These are phyloP conservation scores for Teinopalpus imperialis DNA, from an alignment of 2,888 invertebrate genomes.

Conservation along the genomic window DNA sequence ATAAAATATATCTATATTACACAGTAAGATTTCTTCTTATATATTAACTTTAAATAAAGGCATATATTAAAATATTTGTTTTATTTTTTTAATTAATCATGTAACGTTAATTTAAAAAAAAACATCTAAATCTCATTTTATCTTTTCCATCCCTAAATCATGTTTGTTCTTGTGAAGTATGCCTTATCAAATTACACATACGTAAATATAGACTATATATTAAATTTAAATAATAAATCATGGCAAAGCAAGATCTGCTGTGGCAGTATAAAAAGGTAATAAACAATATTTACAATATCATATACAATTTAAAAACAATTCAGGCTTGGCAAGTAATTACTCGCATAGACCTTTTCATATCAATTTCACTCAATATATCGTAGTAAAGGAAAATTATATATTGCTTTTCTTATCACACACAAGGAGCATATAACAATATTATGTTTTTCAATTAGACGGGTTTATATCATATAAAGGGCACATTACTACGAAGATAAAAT, in stretches of 20 bases:
- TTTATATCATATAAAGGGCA: too few relatives aligned
- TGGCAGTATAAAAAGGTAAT: slow-evolving; percentile 44
- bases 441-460: too few relatives aligned
- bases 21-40: not conserved
- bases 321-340: slow-evolving; percentile 3
- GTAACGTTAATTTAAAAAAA: too few relatives aligned
- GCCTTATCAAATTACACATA: too few relatives aligned
- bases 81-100: slow-evolving; percentile 6
- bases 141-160: too few relatives aligned
- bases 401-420: too few relatives aligned
- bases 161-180: too few relatives aligned
- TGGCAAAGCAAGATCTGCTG: slow-evolving; percentile 48
- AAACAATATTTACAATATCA: slow-evolving; percentile 62
- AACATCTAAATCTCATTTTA: too few relatives aligned
- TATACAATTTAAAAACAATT: slow-evolving; percentile 20
- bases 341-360: not conserved
- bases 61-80: slow-evolving; percentile 13
- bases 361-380: too few relatives aligned
- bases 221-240: slow-evolving; percentile 42
- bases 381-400: too few relatives aligned
- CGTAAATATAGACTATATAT: slow-evolving; percentile 28
- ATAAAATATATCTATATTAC: not conserved
- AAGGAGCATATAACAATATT: too few relatives aligned
- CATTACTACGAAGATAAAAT: too few relatives aligned
- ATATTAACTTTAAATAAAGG: slow-evolving; percentile 11